A percentile compares a stretch with the other conserved stretches of the same genome.
Conservation (phyloP, 2,113 vertebrate species). For the Caranx melampygus region DNA sequence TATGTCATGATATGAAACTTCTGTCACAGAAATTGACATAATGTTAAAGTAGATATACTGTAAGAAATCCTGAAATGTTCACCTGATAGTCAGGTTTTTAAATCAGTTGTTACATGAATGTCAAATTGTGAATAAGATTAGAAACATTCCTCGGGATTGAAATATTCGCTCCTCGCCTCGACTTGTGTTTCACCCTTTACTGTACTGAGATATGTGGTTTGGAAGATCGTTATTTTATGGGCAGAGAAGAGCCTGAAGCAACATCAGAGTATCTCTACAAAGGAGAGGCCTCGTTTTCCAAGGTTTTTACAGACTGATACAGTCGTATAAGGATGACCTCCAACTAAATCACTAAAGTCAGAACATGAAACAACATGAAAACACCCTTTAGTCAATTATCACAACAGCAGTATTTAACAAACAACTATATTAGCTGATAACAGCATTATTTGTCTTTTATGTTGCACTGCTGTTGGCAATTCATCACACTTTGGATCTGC, state of each 20-base stretch:
- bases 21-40: background rate
- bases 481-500: conserved; percentile 14
- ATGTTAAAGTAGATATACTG: background rate
- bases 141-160: conserved; percentile 57
- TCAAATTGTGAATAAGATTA: conserved; percentile 37
- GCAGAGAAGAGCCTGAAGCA: background rate
- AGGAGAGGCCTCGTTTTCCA: background rate
- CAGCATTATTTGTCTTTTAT: conserved; percentile 34
- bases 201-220: conserved; percentile 20
- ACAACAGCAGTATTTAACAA: conserved; percentile 35
- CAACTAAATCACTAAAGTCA: conserved; percentile 20
- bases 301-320: conserved; percentile 4
- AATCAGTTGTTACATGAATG: background rate
- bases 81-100: background rate
- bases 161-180: conserved; percentile 44
- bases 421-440: conserved; percentile 32
- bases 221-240: background rate
- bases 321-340: background rate
- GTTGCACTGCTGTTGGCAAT: conserved; percentile 17
- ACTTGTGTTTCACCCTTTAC: conserved; percentile 27
- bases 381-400: background rate
- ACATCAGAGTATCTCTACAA: conserved; percentile 6
- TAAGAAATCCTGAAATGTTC: background rate
- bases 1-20: background rate
- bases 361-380: conserved; percentile 33